phyloP scores from a whole-genome alignment of 2,888 invertebrate genomes.

The Melieria omissa region DNA sequence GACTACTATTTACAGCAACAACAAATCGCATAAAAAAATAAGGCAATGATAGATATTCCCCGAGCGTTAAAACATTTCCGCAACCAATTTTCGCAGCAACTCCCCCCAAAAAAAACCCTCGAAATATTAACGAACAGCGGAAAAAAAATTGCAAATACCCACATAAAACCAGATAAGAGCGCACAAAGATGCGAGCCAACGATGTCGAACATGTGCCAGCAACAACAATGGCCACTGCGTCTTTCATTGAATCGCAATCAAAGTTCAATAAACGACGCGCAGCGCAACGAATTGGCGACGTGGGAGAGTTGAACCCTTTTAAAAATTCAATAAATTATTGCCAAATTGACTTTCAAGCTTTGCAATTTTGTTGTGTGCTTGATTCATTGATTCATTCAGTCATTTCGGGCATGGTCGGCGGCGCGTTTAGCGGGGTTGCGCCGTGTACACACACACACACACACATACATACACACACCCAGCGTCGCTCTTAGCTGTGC shows the following conservation, averaged over 20 bases:
- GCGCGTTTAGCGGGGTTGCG: not conserved
- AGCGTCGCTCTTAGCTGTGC: not conserved
- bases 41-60: slow-evolving; percentile 35
- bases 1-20: slow-evolving; percentile 18
- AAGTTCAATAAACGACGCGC: slow-evolving; percentile 46
- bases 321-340: slow-evolving; percentile 53
- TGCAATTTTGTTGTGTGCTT: slow-evolving; percentile 44
- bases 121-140: not conserved
- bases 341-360: slow-evolving; percentile 50
- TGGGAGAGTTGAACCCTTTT: slow-evolving; percentile 46
- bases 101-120: not conserved
- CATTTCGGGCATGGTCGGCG: slow-evolving; percentile 27
- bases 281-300: slow-evolving; percentile 38
- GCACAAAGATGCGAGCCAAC: no score
- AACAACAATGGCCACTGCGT: not conserved
- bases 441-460: not conserved
- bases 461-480: no score
- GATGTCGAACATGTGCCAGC: no score
- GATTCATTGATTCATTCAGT: slow-evolving; percentile 33
- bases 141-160: slow-evolving; percentile 6
- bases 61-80: slow-evolving; percentile 34
- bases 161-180: not conserved
- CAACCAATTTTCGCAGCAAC: slow-evolving; percentile 25
- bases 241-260: slow-evolving; percentile 48
- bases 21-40: slow-evolving; percentile 8